Conservation (phyloP, 37 sponge, comb jelly and placozoan genomes). For the Crambe crambe region DNA sequence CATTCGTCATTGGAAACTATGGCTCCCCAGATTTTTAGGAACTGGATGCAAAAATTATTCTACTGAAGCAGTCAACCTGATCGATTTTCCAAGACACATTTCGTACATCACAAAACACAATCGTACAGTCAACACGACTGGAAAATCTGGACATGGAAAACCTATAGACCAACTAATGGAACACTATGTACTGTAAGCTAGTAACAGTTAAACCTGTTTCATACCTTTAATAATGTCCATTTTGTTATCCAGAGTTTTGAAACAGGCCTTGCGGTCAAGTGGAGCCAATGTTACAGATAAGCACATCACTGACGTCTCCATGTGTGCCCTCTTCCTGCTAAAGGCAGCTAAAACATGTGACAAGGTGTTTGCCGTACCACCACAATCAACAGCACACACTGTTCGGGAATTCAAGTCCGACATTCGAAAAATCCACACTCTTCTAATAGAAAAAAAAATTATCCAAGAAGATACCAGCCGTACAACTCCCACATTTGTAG, state of each 20-base stretch:
- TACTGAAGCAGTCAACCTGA: too few relatives aligned
- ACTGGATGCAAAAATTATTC: too few relatives aligned
- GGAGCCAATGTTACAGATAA: conserved; percentile 16
- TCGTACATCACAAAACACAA: conserved; percentile 37
- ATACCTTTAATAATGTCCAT: too few relatives aligned
- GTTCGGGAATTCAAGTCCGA: neutral
- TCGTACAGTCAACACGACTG: conserved; percentile 23
- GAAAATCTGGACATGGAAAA: conserved; percentile 34
- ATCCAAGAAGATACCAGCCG: too few relatives aligned
- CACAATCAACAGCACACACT: neutral
- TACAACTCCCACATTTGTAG: too few relatives aligned
- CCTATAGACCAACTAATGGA: conserved; percentile 28
- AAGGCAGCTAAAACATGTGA: conserved; percentile 11
- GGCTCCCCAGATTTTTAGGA: conserved; percentile 19
- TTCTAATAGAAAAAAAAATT: too few relatives aligned
- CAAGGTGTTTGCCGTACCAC: neutral
- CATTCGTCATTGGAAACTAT: conserved; percentile 22
- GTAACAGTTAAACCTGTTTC: too few relatives aligned
- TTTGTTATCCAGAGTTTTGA: neutral
- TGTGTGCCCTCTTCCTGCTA: conserved; percentile 16
- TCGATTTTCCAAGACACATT: conserved; percentile 29
- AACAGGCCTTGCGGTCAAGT: conserved; percentile 10
- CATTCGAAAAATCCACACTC: too few relatives aligned
- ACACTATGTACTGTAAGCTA: neutral
- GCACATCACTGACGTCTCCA: conserved; percentile 12